phyloP scores from a whole-genome alignment of 1,140 invertebrate genomes.

The Trinorchestia longiramus region DNA sequence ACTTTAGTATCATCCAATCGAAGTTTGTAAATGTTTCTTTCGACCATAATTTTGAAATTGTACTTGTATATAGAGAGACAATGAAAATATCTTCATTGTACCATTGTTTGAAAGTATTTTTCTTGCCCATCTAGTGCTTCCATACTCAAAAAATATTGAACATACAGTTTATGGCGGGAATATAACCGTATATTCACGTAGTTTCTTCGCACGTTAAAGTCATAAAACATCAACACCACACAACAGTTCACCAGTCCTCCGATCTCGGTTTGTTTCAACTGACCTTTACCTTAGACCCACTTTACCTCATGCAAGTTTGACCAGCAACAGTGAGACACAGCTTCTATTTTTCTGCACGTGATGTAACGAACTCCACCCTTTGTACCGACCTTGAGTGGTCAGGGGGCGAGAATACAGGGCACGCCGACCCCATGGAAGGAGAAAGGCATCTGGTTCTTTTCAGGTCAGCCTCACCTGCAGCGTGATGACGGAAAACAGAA shows the following conservation, averaged over 20 bases:
- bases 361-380: constrained; percentile 50
- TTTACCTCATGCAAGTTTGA: neutral
- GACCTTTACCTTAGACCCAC: neutral
- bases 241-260: neutral
- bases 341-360: constrained; percentile 32
- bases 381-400: constrained; percentile 13
- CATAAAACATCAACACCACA: neutral
- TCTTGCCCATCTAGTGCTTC: too few relatives aligned
- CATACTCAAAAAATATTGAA: too few relatives aligned
- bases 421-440: constrained; percentile 16
- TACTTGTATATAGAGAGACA: too few relatives aligned
- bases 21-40: too few relatives aligned
- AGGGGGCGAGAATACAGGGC: neutral
- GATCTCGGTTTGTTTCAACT: neutral
- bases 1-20: too few relatives aligned
- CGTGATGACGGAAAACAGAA: constrained; percentile 32
- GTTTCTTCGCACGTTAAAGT: neutral
- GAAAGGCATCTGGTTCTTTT: constrained; percentile 36
- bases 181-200: neutral
- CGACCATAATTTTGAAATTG: too few relatives aligned
- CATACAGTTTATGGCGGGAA: too few relatives aligned
- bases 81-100: too few relatives aligned
- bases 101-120: too few relatives aligned
- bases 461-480: constrained; percentile 15
- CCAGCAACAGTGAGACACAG: neutral